Base-by-base conservation (phyloP, 35 echinoderm and acorn worm species). In the Patiria miniata region DNA sequence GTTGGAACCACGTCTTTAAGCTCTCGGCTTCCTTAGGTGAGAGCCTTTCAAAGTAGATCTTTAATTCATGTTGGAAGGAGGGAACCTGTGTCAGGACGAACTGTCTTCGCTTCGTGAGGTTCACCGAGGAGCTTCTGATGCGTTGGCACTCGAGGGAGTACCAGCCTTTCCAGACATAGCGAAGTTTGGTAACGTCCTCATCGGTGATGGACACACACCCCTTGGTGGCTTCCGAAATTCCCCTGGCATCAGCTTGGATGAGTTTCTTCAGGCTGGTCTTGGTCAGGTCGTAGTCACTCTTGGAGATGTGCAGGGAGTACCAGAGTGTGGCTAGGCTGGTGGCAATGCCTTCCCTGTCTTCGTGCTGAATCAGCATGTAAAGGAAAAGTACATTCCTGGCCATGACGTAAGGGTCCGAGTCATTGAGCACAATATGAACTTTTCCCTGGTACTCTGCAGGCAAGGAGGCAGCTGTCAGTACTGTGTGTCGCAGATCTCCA, bases 301-400 rank as follows among this genome's bases (percentile, higher is more conserved):
- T 78, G 32, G 86, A 79, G 2, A 93, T 81, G 8, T 60, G 81
- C 1, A 85, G 39, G 17, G 91, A 93, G 22, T 89, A 81, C 86
- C 86, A 93, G 17, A 93, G 84, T 5, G 86, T 82, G 5, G 81
- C 68, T 10, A 93, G 51, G 8, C 30, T 57, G 8, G 36, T 21
- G 32, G 82, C 52, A 10, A 84, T 8, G 57, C 38, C 51, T 37
- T 8, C 22, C 4, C 10, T 79, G 10, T 52, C 22, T 37, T 28
- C 55, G 21, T 18, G 68, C 34, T 29, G 39, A 42, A 77, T 39
- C 78, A 95, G 77, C 84, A 95, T 95, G 32, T 78, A 95, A 21
- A 95, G 65, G 37, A 95, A 83, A 5, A 95, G 61, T 15, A 91
- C 84, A 44, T 95, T 95, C 55, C 93, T 86, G 17, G 93, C 93